Evolutionary conservation across 1,140 invertebrate species (phyloP), one percentile per base, ranked within the genome.

Genomic region (Drosophila albomicans): DNA sequence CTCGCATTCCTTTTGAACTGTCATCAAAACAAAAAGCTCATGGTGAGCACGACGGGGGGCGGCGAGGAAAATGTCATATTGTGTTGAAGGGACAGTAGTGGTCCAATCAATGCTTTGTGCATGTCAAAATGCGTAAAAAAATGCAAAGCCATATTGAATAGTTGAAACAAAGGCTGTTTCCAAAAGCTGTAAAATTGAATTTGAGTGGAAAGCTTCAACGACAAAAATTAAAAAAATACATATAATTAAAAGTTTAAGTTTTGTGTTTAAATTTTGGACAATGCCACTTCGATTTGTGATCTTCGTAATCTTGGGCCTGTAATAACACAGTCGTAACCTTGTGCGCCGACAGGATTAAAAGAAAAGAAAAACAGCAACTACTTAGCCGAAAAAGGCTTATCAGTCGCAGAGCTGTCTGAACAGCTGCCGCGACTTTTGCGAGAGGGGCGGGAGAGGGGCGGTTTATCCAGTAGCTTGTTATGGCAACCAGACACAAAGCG

Each of bases 71-170:
- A 13, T 28, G 13, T 5, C 10, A 8, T n/a, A 20, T 11, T 48
- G 49, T 28, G 49, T 30, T 11, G 13, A 4, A 13, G 56, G 48
- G 41, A 16, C 16, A 11, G 38, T n/a, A 45, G 65, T 32, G 43
- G n/a, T 68, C 68, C 82, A 79, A 82, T 86, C 82, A 82, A 69
- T 72, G 82, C 79, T 87, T 86, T 86, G 79, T 87, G 66, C 58
- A 67, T 74, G 68, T 73, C 64, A 73, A 67, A 59, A 72, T 20
- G 56, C 25, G 11, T n/a, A 38, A 51, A 45, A 61, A 59, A 51
- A 43, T 7, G 1, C 16, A 25, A 13, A 62, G 20, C 5, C 7
- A 11, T 46, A 54, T 20, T 69, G 35, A 61, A 54, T 51, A 10
- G 6, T 41, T 1, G 30, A 16, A 13, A 15, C 11, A 49, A 64